Evolutionary conservation across 2,797 vertebrate genomes (phyloP).

Genomic region (Margarornis squamiger): DNA sequence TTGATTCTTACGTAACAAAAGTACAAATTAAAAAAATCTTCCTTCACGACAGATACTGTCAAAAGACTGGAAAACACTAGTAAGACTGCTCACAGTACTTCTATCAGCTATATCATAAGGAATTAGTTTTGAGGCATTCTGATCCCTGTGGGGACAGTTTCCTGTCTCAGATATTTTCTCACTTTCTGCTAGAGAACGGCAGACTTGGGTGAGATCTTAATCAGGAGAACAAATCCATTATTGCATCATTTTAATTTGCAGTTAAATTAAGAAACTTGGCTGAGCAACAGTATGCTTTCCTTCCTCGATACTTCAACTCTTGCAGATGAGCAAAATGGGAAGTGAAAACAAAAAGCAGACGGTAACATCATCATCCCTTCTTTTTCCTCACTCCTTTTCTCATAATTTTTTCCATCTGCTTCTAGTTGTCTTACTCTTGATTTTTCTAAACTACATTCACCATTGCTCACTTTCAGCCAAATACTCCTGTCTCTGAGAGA

Average conservation of each 20-base stretch:
- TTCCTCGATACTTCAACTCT: background rate
- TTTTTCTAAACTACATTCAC: background rate
- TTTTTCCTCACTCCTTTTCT: background rate
- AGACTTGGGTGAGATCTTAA: background rate
- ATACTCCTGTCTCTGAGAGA: background rate
- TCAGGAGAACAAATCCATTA: background rate
- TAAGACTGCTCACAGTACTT: background rate
- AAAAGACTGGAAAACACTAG: background rate
- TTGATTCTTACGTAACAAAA: background rate
- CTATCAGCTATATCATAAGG: background rate
- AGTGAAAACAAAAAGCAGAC: background rate
- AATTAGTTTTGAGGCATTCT: background rate
- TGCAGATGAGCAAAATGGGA: slow-evolving; percentile 5
- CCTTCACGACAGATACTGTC: background rate
- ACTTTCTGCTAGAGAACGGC: background rate
- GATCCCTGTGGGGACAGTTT: background rate
- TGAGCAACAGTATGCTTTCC: background rate
- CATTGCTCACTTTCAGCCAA: background rate
- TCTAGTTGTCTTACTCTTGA: background rate
- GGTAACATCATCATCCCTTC: background rate
- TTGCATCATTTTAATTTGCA: background rate
- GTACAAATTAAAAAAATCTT: background rate
- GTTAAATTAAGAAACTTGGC: background rate
- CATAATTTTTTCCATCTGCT: background rate
- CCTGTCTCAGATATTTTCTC: background rate